Evolutionary conservation across 2,888 invertebrate genomes (phyloP).

Genomic region (Perithous albicinctus): DNA sequence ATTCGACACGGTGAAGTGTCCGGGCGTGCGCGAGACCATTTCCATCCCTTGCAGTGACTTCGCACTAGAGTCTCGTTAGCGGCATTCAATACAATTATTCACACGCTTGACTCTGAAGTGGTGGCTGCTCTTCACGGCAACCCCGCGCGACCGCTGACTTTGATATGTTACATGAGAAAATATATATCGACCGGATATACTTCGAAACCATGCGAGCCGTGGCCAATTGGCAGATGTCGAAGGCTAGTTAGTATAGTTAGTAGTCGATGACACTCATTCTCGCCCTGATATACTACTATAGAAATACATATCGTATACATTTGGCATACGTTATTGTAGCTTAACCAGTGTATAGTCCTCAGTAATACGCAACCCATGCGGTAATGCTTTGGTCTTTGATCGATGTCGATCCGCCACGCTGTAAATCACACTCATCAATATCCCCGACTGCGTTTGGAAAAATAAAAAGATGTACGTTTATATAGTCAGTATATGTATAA

Average conservation of each 20-base stretch:
- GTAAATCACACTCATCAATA: constrained; percentile 67
- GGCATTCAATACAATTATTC: constrained; percentile 82
- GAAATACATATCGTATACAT: constrained; percentile 23
- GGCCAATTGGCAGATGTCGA: constrained; percentile 83
- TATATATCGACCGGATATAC: constrained; percentile 74
- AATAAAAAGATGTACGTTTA: constrained; percentile 25
- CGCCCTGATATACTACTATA: constrained; percentile 54
- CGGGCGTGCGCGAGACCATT: constrained; percentile 27
- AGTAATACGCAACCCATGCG: constrained; percentile 1
- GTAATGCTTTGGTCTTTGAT: constrained; percentile 66
- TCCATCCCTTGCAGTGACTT: constrained; percentile 71
- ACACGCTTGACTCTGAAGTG: constrained; percentile 78
- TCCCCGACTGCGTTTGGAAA: constrained; percentile 42
- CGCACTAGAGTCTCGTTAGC: constrained; percentile 82
- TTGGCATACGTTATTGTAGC: not conserved
- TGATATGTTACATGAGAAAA: constrained; percentile 16
- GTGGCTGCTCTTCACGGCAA: constrained; percentile 43
- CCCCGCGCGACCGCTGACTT: constrained; percentile 26
- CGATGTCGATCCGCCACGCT: constrained; percentile 76
- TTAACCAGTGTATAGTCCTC: not conserved
- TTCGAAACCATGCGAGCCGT: constrained; percentile 62
- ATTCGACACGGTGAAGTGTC: constrained; percentile 53
- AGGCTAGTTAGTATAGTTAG: constrained; percentile 77
- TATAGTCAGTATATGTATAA: constrained; percentile 41
- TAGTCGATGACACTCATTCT: constrained; percentile 74